Conservation (phyloP, 2,797 vertebrate genomes). For the Limosa lapponica region DNA sequence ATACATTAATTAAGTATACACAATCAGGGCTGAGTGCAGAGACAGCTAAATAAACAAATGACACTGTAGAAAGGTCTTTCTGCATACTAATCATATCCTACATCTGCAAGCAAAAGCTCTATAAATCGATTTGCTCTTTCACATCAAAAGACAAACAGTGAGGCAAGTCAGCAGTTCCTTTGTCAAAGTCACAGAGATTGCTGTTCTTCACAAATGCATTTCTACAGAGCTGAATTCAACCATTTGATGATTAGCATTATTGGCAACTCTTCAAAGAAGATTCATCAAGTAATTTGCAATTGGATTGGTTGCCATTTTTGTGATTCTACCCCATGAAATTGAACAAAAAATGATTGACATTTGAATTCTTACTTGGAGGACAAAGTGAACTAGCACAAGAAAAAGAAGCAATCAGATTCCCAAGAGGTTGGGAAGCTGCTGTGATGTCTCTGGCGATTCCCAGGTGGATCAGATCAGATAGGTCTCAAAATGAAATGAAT, state of each 20-base stretch:
- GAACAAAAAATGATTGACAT: constrained; percentile 81
- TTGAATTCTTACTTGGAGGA: constrained; percentile 79
- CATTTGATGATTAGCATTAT: constrained; percentile 97
- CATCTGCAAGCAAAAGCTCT: constrained; percentile 89
- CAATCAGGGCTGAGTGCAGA: constrained; percentile 82
- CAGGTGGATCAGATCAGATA: constrained; percentile 1
- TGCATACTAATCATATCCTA: constrained; percentile 95
- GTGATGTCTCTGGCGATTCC: constrained; percentile 36
- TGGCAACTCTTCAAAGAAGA: constrained; percentile 97
- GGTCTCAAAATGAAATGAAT: constrained; percentile 6
- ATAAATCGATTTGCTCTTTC: constrained; percentile 99
- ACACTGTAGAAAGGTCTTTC: constrained; percentile 85
- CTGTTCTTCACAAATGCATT: constrained; percentile 92
- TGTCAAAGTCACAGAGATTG: constrained; percentile 99
- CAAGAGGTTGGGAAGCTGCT: constrained; percentile 17
- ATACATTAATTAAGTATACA: constrained; percentile 86
- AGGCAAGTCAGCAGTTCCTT: constrained; percentile 99
- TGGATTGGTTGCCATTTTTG: constrained; percentile 84
- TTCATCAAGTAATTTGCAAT: constrained; percentile 90
- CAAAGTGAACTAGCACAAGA: constrained; percentile 54
- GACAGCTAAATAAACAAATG: constrained; percentile 88
- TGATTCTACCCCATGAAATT: constrained; percentile 81
- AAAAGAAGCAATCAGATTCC: constrained; percentile 55
- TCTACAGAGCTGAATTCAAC: constrained; percentile 89
- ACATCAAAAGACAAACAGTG: constrained; percentile 99